phyloP scores from a whole-genome alignment of 2,888 invertebrate genomes.

The Theretra japonica region DNA sequence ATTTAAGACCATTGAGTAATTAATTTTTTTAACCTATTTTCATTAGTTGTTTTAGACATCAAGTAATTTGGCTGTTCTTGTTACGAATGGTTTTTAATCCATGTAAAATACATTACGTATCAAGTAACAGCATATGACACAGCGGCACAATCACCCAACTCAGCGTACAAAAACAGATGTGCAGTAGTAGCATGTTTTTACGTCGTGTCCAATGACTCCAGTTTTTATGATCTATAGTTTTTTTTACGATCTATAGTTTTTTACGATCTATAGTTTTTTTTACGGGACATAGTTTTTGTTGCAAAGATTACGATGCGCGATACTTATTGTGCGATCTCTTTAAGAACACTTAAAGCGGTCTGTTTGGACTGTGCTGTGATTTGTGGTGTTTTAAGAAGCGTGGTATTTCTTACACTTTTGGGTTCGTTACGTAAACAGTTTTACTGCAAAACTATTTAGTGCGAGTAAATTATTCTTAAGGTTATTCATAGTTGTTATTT shows the following conservation, averaged over 20 bases:
- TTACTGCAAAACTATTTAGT: not conserved
- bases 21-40: too few species aligned
- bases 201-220: not conserved
- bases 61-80: too few species aligned
- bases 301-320: not conserved
- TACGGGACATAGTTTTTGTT: constrained; percentile 4
- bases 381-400: constrained; percentile 2
- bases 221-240: constrained; percentile 1
- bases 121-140: not conserved
- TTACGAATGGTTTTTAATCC: too few species aligned
- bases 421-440: not conserved
- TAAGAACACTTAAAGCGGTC: constrained; percentile 12
- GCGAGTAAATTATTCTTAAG: not conserved
- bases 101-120: not conserved
- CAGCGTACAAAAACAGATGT: constrained; percentile 9
- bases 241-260: too few species aligned
- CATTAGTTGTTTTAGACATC: too few species aligned
- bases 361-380: constrained; percentile 14
- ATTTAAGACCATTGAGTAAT: too few species aligned
- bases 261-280: too few species aligned
- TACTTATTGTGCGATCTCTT: constrained; percentile 7
- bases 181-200: constrained; percentile 10
- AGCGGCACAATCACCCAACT: constrained; percentile 11
- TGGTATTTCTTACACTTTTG: not conserved
- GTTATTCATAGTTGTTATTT: not conserved